Percentiles rank a stretch among this genome's conserved stretches.
phyloP scores from a whole-genome alignment of 2,113 vertebrate species.

The Phocoena sinus region DNA sequence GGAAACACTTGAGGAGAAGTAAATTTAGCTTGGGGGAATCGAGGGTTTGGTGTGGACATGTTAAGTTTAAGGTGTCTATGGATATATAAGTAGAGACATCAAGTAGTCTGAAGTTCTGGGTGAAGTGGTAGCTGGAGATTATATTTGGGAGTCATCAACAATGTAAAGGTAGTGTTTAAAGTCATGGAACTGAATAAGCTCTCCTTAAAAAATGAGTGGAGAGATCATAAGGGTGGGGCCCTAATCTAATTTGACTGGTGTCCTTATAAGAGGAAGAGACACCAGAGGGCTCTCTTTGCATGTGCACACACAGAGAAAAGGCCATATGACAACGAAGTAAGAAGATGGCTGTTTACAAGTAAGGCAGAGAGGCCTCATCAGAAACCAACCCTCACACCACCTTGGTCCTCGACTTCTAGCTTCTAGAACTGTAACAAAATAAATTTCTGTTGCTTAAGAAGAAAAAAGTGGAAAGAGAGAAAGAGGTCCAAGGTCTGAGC shows the following conservation, averaged over 20 bases:
- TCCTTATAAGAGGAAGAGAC: background rate
- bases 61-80: background rate
- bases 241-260: background rate
- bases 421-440: background rate
- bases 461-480: background rate
- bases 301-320: background rate
- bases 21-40: background rate
- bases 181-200: background rate
- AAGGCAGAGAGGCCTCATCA: background rate
- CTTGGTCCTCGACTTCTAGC: background rate
- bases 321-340: background rate
- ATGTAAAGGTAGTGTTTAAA: background rate
- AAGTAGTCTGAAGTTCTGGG: background rate
- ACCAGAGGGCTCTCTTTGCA: background rate
- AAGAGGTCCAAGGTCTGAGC: background rate
- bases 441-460: background rate
- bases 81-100: background rate
- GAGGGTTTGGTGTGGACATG: background rate
- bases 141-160: background rate
- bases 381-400: background rate
- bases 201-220: slow-evolving; percentile 21
- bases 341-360: background rate
- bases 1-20: background rate
- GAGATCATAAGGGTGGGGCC: background rate
- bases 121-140: background rate